phyloP scores from a whole-genome alignment of 2,888 invertebrate species.

The Hylaea fasciaria region DNA sequence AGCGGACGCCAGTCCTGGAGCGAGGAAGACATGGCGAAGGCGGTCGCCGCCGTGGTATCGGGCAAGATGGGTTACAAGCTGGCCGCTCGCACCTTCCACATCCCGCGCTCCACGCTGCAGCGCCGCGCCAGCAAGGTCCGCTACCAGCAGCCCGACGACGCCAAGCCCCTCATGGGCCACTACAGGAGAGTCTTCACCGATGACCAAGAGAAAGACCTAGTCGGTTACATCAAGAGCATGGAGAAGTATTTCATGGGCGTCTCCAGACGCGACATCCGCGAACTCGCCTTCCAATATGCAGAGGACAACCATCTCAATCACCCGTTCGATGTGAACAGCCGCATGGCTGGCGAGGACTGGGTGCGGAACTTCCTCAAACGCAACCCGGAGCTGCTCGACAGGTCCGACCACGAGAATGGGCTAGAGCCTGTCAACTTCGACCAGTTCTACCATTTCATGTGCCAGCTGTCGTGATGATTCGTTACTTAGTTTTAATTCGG shows the following conservation, averaged over 20 bases:
- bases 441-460: conserved; percentile 82
- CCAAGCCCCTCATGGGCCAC: conserved; percentile 79
- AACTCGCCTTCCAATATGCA: conserved; percentile 81
- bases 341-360: conserved; percentile 83
- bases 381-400: conserved; percentile 75
- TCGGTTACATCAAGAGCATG: conserved; percentile 82
- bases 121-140: conserved; percentile 79
- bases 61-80: conserved; percentile 83
- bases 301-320: conserved; percentile 76
- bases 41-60: conserved; percentile 80
- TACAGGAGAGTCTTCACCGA: conserved; percentile 80
- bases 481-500: conserved; percentile 46
- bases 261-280: conserved; percentile 76
- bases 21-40: conserved; percentile 81
- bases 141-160: conserved; percentile 75
- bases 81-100: conserved; percentile 79
- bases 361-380: conserved; percentile 80
- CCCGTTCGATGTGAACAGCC: conserved; percentile 76
- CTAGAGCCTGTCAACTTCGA: conserved; percentile 80
- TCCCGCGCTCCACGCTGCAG: conserved; percentile 79
- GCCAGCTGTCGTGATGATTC: conserved; percentile 75
- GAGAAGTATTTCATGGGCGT: conserved; percentile 81
- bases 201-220: conserved; percentile 78
- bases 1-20: conserved; percentile 82
- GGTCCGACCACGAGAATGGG: conserved; percentile 68